phyloP scores from a whole-genome alignment of 2,888 invertebrate genomes.

The Heteromyza rotundicornis region DNA sequence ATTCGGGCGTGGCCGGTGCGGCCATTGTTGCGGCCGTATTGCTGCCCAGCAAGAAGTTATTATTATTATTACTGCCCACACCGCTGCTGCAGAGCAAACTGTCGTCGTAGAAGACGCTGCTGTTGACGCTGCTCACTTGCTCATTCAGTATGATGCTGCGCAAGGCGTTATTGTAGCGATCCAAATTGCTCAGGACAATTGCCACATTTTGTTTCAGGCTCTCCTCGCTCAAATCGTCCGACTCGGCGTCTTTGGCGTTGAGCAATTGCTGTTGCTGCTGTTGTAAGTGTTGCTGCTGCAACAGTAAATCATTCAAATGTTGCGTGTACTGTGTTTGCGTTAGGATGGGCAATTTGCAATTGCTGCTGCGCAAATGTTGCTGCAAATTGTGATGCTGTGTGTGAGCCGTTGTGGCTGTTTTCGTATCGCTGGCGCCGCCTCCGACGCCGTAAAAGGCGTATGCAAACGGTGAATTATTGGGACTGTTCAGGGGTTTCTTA shows the following conservation, averaged over 20 bases:
- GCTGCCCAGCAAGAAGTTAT: constrained; percentile 27
- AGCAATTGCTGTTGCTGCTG: constrained; percentile 50
- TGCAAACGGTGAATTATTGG: constrained; percentile 54
- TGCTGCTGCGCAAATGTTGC: constrained; percentile 39
- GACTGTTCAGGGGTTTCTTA: constrained; percentile 59
- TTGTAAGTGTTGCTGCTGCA: constrained; percentile 53
- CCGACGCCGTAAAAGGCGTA: constrained; percentile 38
- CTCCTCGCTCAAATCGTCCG: constrained; percentile 58
- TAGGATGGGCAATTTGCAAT: constrained; percentile 39
- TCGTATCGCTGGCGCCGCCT: constrained; percentile 13
- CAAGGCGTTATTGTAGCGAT: constrained; percentile 61
- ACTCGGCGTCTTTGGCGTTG: constrained; percentile 36
- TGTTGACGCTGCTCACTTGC: constrained; percentile 53
- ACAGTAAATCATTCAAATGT: constrained; percentile 54
- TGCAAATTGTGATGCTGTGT: constrained; percentile 36
- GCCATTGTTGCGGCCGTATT: constrained; percentile 41
- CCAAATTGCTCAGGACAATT: constrained; percentile 62
- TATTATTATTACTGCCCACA: constrained; percentile 38
- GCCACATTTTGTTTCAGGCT: constrained; percentile 63
- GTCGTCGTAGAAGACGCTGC: constrained; percentile 49
- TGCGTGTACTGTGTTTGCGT: constrained; percentile 50
- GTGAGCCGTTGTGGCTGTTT: constrained; percentile 16
- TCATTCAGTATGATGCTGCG: constrained; percentile 62
- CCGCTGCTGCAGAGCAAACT: constrained; percentile 39
- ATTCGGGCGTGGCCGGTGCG: constrained; percentile 54